Percentiles rank a stretch among this genome's conserved stretches.
phyloP scores from a whole-genome alignment of 2,797 vertebrate species.

The Sebastes kiyomatsui region DNA sequence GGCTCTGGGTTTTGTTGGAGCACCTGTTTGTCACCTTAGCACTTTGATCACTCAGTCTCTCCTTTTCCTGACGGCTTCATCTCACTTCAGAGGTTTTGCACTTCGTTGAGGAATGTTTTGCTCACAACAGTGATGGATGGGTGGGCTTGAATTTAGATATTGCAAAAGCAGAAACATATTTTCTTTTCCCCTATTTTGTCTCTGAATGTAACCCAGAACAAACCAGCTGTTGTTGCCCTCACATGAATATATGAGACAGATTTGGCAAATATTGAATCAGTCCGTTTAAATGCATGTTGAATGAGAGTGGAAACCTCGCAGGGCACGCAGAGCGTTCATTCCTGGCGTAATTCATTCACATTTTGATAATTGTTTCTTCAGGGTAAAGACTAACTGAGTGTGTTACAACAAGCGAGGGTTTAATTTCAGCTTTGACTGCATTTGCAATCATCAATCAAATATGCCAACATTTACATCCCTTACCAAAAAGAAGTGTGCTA shows the following conservation, averaged over 20 bases:
- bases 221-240: background rate
- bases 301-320: slow-evolving; percentile 14
- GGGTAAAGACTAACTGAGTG: slow-evolving; percentile 13
- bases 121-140: too few species aligned
- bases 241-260: slow-evolving; percentile 15
- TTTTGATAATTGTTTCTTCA: slow-evolving; percentile 44
- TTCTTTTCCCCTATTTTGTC: background rate
- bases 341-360: slow-evolving; percentile 38
- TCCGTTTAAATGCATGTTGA: slow-evolving; percentile 30
- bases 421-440: slow-evolving; percentile 24
- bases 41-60: slow-evolving; percentile 32
- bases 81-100: background rate
- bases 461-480: slow-evolving; percentile 9
- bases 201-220: background rate
- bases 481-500: too few species aligned
- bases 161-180: background rate
- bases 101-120: slow-evolving; percentile 8
- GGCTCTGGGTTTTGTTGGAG: slow-evolving; percentile 40
- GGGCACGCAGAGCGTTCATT: slow-evolving; percentile 11
- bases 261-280: slow-evolving; percentile 39
- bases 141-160: background rate
- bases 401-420: slow-evolving; percentile 5
- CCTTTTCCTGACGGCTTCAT: background rate
- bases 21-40: slow-evolving; percentile 52
- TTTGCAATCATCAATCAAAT: slow-evolving; percentile 23